Base-by-base conservation (phyloP, 2,113 vertebrate species). In the Oreotrochilus melanogaster region DNA sequence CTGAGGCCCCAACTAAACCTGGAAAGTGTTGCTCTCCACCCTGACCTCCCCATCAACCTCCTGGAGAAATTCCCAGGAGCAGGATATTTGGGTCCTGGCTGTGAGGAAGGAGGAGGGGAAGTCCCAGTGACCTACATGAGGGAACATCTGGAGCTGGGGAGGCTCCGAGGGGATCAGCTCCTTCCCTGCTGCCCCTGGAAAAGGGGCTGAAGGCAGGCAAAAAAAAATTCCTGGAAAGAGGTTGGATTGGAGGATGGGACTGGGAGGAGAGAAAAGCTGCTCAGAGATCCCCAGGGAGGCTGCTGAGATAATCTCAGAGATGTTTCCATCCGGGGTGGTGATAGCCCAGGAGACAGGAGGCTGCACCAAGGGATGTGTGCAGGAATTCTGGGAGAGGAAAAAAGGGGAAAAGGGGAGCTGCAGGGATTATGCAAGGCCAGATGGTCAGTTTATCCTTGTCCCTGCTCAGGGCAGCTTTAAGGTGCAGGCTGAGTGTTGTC, bases 101-200 rank as follows among this genome's bases (percentile, higher is more conserved):
- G 9, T 57, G 74, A 1, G 5, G 21, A 45, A 51, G 48, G 70
- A 79, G 37, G 12, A 39, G 56, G 75, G 80, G 66, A 80, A 83
- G 89, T 61, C 89, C 87, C 89, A 70, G 54, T 86, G 96, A 92
- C 95, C 96, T 82, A 74, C 61, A 92, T 74, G 60, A 84, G 73
- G 22, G 10, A 86, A 92, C 92, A 87, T 92, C 92, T 91, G 92
- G 80, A 87, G 93, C 1, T 1, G 28, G n/a, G 21, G 58, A 47
- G 80, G 69, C 80, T 81, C 14, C 0, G 27, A 15, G 31, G 62
- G 57, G 70, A 42, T 82, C 7, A 0, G 80, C 84, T 75, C 39
- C 39, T 64, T 78, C 80, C 81, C 92, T 18, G 60, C 66, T 33
- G 54, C 50, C 48, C 11, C 75, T 5, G 71, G 45, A 47, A 87